Base-by-base conservation (phyloP, 2,797 vertebrate species). In the Cirrhinus mrigala region DNA sequence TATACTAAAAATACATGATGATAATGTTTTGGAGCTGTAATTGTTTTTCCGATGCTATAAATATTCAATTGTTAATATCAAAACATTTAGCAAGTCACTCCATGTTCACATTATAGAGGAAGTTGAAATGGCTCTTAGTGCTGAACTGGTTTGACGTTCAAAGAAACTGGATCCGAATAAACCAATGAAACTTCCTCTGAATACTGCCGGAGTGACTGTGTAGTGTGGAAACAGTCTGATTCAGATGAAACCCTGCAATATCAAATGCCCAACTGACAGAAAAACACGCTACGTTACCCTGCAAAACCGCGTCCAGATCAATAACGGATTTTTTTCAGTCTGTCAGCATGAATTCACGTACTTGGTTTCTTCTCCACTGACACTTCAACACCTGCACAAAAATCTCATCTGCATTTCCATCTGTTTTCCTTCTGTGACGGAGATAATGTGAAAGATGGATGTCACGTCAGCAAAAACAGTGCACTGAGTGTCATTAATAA, bases 101-200 rank as follows among this genome's bases (percentile, higher is more conserved):
- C n/a, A 40, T 48, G 50, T 82, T 76, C 86, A 87, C 86, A 81
- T 76, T 81, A n/a, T 76, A 37, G n/a, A 77, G 66, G 27, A 66
- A 66, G 69, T 22, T n/a, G 46, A 83, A 79, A 27, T 75, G 29
- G n/a, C 66, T 83, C 56, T 10, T 46, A 46, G 44, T 46, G 44
- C 44, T 46, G 40, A 44, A 44, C 40, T 24, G 27, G 62, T 64
- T 33, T 64, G 15, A 33, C 16, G 70, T 50, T 50, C 27, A 54
- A 10, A 33, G 27, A 33, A 52, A 74, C 24, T 29, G 69, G 40
- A 71, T 75, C 1, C 2, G 50, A 76, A 22, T 56, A 14, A 37
- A 79, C 4, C 15, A 20, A 20, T 70, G 66, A 44, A 27, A 20
- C 8, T 27, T 27, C 46, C 14, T 66, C 4, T 27, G 40, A 81